These are phyloP conservation scores for Candoia aspera DNA, from an alignment of 2,113 vertebrate species.

Conservation along the genomic window DNA sequence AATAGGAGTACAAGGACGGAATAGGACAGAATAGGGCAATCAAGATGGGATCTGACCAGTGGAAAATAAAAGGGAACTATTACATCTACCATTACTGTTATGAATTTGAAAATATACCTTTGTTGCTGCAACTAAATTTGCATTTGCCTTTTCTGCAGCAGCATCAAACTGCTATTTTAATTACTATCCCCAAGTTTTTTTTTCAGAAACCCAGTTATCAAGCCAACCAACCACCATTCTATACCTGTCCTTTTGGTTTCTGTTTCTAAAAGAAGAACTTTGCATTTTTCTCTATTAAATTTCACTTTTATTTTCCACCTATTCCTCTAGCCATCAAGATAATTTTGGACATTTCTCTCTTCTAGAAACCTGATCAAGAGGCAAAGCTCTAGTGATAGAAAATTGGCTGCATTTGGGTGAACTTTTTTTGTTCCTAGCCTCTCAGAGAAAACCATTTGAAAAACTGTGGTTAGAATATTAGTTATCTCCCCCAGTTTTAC, in stretches of 20 bases:
- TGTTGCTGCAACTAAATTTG: neutral
- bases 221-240: neutral
- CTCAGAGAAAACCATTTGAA: neutral
- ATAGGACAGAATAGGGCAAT: neutral
- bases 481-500: neutral
- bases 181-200: neutral
- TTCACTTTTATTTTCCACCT: neutral
- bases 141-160: neutral
- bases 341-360: neutral
- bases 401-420: neutral
- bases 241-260: neutral
- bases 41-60: neutral
- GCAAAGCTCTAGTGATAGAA: neutral
- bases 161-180: neutral
- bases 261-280: neutral
- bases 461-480: neutral
- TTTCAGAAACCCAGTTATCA: neutral
- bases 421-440: neutral
- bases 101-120: neutral
- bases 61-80: neutral
- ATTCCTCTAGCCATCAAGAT: neutral
- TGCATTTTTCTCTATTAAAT: neutral
- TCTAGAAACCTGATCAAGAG: neutral
- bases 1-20: neutral
- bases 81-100: neutral